phyloP scores from a whole-genome alignment of 2,113 vertebrate species.

The Lepus europaeus region DNA sequence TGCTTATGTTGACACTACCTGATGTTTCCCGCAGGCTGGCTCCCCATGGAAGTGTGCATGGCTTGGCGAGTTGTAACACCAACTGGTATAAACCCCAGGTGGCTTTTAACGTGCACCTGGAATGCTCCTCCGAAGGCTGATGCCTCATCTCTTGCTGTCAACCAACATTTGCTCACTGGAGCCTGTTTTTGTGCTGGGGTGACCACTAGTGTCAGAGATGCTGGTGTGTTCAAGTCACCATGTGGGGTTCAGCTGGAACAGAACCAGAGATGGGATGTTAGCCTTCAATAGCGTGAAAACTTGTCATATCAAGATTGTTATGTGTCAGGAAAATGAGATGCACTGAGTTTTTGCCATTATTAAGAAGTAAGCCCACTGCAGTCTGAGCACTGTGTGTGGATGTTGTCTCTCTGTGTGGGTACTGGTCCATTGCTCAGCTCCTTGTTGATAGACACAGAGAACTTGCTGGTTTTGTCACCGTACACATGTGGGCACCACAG shows the following conservation, averaged over 20 bases:
- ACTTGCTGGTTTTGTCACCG: background rate
- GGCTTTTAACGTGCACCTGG: background rate
- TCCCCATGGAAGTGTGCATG: background rate
- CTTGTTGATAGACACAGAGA: background rate
- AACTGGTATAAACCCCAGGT: background rate
- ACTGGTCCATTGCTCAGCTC: background rate
- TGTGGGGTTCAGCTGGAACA: background rate
- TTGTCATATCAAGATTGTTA: background rate
- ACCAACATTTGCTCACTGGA: background rate
- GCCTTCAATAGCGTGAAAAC: background rate
- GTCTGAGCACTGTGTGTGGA: background rate
- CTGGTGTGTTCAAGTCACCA: background rate
- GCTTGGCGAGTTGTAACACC: background rate
- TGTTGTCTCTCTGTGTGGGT: too few species aligned
- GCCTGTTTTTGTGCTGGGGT: background rate
- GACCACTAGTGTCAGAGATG: background rate
- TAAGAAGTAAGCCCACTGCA: background rate
- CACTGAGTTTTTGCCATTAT: background rate
- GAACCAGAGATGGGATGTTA: background rate
- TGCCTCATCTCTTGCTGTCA: background rate
- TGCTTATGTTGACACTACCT: background rate
- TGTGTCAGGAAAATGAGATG: background rate
- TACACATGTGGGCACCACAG: background rate
- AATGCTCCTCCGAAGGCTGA: background rate
- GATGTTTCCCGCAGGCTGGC: background rate